These are phyloP conservation scores for Neoniphon sammara DNA, from an alignment of 2,797 vertebrate species.

Conservation along the genomic window DNA sequence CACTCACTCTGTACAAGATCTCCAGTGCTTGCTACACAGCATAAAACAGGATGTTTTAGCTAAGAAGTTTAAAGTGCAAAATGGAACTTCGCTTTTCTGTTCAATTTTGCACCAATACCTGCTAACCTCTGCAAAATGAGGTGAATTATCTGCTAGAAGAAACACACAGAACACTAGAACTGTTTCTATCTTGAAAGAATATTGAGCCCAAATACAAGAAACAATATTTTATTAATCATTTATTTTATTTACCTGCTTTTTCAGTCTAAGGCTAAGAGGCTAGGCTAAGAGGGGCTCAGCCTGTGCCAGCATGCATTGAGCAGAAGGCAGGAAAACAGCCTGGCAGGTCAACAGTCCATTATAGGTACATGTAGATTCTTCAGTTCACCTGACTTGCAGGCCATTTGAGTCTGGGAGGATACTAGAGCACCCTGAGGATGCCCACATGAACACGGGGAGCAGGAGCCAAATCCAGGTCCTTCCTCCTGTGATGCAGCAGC, in stretches of 20 bases:
- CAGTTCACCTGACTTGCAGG: neutral
- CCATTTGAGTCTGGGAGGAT: slow-evolving; percentile 29
- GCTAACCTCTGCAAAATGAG: neutral
- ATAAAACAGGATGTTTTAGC: neutral
- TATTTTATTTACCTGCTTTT: neutral
- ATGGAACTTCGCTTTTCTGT: neutral
- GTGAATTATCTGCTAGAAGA: neutral
- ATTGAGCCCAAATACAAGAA: no score
- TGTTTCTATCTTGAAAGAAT: neutral
- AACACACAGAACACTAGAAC: neutral
- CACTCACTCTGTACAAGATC: slow-evolving; percentile 1
- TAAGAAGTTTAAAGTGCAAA: neutral
- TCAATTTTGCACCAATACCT: neutral
- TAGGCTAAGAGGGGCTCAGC: neutral
- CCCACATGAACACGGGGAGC: slow-evolving; percentile 14
- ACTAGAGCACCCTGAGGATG: neutral
- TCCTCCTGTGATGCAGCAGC: neutral
- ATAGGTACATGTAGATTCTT: slow-evolving; percentile 21
- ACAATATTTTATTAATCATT: neutral
- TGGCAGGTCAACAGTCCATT: slow-evolving; percentile 12
- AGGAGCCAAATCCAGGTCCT: neutral
- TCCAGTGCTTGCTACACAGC: neutral
- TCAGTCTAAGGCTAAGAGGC: no score
- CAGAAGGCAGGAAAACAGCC: slow-evolving; percentile 19
- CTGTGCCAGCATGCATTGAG: neutral